Conservation (phyloP, 2,113 vertebrate genomes). For the Oenanthe melanoleuca region DNA sequence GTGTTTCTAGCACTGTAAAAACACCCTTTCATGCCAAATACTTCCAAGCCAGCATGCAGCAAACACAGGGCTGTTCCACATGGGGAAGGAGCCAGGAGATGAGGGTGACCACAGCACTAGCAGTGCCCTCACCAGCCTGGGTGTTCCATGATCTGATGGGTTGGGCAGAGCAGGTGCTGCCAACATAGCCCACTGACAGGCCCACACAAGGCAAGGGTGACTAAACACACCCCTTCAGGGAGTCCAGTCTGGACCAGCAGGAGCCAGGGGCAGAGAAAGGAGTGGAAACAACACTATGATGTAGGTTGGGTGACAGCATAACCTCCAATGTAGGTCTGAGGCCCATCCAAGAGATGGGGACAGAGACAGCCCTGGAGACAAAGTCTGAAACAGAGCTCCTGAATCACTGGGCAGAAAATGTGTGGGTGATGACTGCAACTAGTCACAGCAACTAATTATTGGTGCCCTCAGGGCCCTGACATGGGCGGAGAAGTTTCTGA, state of each 20-base stretch:
- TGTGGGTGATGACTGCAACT: not conserved
- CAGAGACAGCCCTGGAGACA: not conserved
- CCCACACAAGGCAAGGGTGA: not conserved
- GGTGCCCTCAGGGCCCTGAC: not conserved
- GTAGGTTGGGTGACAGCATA: not conserved
- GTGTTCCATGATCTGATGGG: rapidly evolving
- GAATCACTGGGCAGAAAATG: not conserved
- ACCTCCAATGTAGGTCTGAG: not conserved
- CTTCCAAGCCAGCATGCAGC: not conserved
- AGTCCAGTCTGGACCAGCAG: not conserved
- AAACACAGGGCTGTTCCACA: not conserved
- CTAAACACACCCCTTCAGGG: not conserved
- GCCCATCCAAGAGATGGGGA: not conserved
- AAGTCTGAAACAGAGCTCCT: not conserved
- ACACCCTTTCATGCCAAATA: not conserved
- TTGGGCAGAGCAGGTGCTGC: not conserved
- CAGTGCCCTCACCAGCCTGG: not conserved
- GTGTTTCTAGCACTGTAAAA: not conserved
- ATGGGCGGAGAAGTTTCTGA: not conserved
- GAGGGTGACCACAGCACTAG: not conserved
- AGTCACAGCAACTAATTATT: not conserved
- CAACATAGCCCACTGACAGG: not conserved
- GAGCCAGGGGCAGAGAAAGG: not conserved
- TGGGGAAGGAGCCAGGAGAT: not conserved
- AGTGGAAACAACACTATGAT: not conserved